Base-by-base conservation (phyloP, 1,140 invertebrate genomes). In the Anoplophora glabripennis region DNA sequence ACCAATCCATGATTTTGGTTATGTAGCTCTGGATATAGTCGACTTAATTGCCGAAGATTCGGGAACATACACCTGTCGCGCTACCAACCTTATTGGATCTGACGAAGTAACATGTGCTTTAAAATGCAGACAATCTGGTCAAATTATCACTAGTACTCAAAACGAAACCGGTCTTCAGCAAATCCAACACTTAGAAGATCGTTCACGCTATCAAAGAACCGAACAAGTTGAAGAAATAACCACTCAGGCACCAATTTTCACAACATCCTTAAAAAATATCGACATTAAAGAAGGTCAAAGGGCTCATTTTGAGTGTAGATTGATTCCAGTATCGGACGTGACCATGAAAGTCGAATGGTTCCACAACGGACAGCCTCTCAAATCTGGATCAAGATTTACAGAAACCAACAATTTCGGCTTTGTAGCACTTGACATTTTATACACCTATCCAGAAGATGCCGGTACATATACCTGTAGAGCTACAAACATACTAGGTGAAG, bases 271-370 rank as follows among this genome's bases (percentile, higher is more conserved):
- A 53, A 93, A 93, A 72, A 93, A 92, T 69, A 85, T 93, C 28
- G 88, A 95, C 69, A 90, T 99, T 53, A 91, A 91, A 72, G 97
- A 99, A 81, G 93, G 93, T 14, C 93, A 99, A 73, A 79, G 93
- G 46, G 94, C 94, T 21, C 95, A 98, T 71, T 98, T 98, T 72
- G 96, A 98, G 77, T 95, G 92, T 69, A 86, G 94, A 35, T 77
- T 99, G 9, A 94, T 97, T 67, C 97, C 97, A 7, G 91, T 98
- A 15, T 96, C 94, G 37, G 96, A 99, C 80, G 84, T 92, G 0
- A 92, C 92, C 0, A 92, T 99, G 89, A 93, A 92, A 75, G 94
- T 99, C 0, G 93, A 98, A 80, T 99, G 97, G 97, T 97, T 93
- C 79, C 93, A 95, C 62, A 95, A 98, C 73, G 94, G 92, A 69